Percentiles rank a stretch among this genome's conserved stretches.
Evolutionary conservation across 2,113 vertebrate species (phyloP).

Genomic region (Lycocorax pyrrhopterus): DNA sequence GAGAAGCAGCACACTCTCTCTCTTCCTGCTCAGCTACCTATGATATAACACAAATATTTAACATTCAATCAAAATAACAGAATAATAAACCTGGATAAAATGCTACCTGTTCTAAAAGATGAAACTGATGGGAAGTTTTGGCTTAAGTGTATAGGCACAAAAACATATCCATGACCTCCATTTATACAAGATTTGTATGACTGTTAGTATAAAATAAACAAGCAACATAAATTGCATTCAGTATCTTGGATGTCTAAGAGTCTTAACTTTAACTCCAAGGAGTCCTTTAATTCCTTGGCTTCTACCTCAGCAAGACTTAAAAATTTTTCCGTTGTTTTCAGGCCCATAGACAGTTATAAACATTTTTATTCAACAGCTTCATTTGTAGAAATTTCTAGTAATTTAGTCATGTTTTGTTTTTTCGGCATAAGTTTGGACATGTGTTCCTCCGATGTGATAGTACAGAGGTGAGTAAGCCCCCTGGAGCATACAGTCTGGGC

Average conservation of each 20-base stretch:
- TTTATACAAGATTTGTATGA: background rate
- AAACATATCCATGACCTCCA: background rate
- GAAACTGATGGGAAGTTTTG: background rate
- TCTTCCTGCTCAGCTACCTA: background rate
- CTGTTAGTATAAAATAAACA: background rate
- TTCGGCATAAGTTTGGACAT: background rate
- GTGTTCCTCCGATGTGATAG: background rate
- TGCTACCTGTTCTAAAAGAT: background rate
- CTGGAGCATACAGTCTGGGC: background rate
- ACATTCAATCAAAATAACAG: background rate
- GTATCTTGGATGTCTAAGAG: background rate
- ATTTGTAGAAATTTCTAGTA: background rate
- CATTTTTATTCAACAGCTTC: background rate
- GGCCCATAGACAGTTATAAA: background rate
- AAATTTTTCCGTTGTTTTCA: background rate
- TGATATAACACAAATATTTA: background rate
- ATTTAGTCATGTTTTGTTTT: background rate
- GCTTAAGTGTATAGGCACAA: background rate
- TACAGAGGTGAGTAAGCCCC: background rate
- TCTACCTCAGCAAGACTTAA: background rate
- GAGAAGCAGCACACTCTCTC: background rate
- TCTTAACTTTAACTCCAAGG: background rate
- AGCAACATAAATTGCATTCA: background rate
- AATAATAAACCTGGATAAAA: background rate
- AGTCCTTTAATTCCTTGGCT: background rate